These are phyloP conservation scores for Priapulus caudatus DNA, from an alignment of 2,888 invertebrate genomes.

Conservation along the genomic window DNA sequence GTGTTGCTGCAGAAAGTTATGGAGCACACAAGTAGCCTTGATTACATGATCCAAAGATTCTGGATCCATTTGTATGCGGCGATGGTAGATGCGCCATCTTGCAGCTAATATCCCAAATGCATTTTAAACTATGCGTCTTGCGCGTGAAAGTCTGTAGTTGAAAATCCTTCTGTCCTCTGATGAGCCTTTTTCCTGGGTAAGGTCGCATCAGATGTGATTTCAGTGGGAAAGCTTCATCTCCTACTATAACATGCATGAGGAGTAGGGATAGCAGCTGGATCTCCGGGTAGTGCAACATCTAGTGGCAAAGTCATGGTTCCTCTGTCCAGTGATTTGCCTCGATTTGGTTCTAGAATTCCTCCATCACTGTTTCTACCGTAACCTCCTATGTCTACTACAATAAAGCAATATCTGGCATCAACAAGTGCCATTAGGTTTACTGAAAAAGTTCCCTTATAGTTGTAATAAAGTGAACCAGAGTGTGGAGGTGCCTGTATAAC, in stretches of 20 bases:
- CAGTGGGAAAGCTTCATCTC: constrained; percentile 27
- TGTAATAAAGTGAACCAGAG: constrained; percentile 26
- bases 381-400: constrained; percentile 31
- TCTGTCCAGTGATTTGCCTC: too few relatives aligned
- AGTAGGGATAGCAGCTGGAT: too few relatives aligned
- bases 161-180: constrained; percentile 28
- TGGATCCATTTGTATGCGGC: constrained; percentile 2
- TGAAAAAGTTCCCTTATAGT: constrained; percentile 28
- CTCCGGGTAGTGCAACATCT: constrained; percentile 15
- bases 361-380: constrained; percentile 32
- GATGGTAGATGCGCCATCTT: constrained; percentile 27
- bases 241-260: constrained; percentile 24
- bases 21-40: constrained; percentile 14
- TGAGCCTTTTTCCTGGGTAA: constrained; percentile 26
- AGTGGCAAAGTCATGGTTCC: constrained; percentile 15
- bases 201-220: constrained; percentile 24
- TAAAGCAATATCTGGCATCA: constrained; percentile 35
- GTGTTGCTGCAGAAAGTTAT: constrained; percentile 16
- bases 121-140: constrained; percentile 28
- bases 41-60: constrained; percentile 11
- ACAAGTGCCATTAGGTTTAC: constrained; percentile 34
- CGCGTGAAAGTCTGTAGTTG: constrained; percentile 26
- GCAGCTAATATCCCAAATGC: constrained; percentile 32
- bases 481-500: constrained; percentile 24
- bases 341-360: constrained; percentile 28